phyloP scores from a whole-genome alignment of 2,888 invertebrate genomes.

The Napeogenes sylphis region DNA sequence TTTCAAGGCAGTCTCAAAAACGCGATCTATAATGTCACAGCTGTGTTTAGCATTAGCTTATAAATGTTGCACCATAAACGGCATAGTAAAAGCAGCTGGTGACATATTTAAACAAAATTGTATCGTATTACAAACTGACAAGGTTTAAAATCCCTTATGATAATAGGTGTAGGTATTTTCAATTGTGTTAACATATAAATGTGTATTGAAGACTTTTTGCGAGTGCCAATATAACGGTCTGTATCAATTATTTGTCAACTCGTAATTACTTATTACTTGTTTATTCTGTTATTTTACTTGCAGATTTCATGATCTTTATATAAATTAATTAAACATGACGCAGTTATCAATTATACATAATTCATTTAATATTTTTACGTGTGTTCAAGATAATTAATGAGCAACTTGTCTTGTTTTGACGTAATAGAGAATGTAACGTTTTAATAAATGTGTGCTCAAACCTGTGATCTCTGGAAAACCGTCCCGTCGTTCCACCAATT shows the following conservation, averaged over 20 bases:
- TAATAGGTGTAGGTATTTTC: conserved; percentile 1
- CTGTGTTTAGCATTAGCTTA: conserved; percentile 22
- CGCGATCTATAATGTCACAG: conserved; percentile 16
- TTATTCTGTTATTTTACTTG: not conserved
- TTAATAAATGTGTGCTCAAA: too few relatives aligned
- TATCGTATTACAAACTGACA: not conserved
- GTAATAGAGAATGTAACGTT: too few relatives aligned
- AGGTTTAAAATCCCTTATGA: conserved; percentile 5
- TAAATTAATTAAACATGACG: too few relatives aligned
- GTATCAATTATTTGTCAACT: not conserved
- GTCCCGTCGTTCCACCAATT: too few relatives aligned
- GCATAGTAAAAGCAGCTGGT: conserved; percentile 23
- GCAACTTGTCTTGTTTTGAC: too few relatives aligned
- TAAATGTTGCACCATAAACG: conserved; percentile 27
- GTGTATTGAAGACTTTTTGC: conserved; percentile 9
- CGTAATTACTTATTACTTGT: not conserved
- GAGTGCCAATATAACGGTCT: not conserved
- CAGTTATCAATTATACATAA: too few relatives aligned
- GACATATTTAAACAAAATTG: not conserved
- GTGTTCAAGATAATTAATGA: too few relatives aligned
- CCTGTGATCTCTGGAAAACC: too few relatives aligned
- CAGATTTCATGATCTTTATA: too few relatives aligned
- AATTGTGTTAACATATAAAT: conserved; percentile 12
- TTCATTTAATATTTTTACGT: too few relatives aligned
- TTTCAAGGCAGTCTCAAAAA: conserved; percentile 22